A percentile compares a stretch with the other conserved stretches of the same genome.
These are phyloP conservation scores for Ginglymostoma cirratum DNA, from an alignment of 2,113 vertebrate species.

Conservation along the genomic window DNA sequence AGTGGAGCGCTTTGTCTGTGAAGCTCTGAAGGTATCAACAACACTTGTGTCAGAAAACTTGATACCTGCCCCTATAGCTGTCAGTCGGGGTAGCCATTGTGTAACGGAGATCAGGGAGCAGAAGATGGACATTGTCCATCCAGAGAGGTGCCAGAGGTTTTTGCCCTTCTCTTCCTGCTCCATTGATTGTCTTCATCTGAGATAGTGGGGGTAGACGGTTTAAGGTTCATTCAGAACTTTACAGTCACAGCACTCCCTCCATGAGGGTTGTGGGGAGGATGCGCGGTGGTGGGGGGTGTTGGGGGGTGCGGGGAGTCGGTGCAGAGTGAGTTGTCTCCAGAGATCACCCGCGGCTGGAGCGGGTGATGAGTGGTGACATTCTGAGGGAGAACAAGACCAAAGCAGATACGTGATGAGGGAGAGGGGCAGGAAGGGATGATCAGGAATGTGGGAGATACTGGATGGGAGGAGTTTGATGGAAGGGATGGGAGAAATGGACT, in stretches of 20 bases:
- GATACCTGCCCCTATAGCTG: too few relatives aligned
- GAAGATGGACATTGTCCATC: neutral
- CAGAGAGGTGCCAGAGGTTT: neutral
- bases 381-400: too few relatives aligned
- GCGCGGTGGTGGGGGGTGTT: too few relatives aligned
- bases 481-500: neutral
- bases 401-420: too few relatives aligned
- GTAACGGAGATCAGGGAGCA: conserved; percentile 39
- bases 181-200: neutral
- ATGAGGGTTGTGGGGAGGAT: neutral
- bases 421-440: neutral
- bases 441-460: neutral
- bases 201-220: too few relatives aligned
- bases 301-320: neutral
- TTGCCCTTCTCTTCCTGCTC: neutral
- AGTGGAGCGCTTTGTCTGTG: too few relatives aligned
- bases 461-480: conserved; percentile 38
- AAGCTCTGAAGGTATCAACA: too few relatives aligned
- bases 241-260: neutral
- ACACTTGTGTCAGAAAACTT: too few relatives aligned
- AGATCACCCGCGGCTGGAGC: too few relatives aligned
- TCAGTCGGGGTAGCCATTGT: too few relatives aligned
- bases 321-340: too few relatives aligned
- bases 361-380: too few relatives aligned
- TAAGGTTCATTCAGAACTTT: neutral